These are phyloP conservation scores for Clepsis dumicolana DNA, from an alignment of 2,888 invertebrate species.

Conservation along the genomic window DNA sequence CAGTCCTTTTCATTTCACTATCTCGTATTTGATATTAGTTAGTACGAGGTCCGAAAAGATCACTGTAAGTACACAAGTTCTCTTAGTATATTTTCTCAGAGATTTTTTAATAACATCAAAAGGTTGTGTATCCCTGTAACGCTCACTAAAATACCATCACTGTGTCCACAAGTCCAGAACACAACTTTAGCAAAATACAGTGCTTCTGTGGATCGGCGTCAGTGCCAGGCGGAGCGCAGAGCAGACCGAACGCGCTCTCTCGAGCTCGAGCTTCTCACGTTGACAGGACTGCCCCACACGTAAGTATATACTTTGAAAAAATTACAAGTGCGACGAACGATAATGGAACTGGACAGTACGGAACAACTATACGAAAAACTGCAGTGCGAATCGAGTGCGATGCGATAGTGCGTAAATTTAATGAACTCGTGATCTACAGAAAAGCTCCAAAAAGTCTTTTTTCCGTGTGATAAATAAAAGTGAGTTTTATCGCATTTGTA, in stretches of 20 bases:
- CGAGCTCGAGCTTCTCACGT: conserved; percentile 18
- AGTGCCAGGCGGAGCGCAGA: conserved; percentile 57
- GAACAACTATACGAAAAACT: conserved; percentile 1
- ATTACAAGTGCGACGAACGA: background rate
- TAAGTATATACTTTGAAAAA: conserved; percentile 27
- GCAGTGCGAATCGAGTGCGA: conserved; percentile 41
- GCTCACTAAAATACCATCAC: conserved; percentile 57
- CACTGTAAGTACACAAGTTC: no score
- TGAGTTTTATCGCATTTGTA: background rate
- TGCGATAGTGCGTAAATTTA: conserved; percentile 25
- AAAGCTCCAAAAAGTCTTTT: background rate
- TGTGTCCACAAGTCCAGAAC: conserved; percentile 49
- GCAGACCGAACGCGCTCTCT: conserved; percentile 51
- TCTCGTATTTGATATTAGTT: no score
- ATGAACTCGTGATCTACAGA: background rate
- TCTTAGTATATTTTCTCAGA: background rate
- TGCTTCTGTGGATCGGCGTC: conserved; percentile 47
- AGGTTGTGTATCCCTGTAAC: conserved; percentile 55
- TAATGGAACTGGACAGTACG: background rate
- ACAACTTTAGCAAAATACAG: conserved; percentile 61
- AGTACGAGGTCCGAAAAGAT: no score
- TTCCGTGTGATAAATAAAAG: background rate
- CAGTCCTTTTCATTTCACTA: no score
- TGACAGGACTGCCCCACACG: conserved; percentile 37
- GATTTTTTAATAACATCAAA: conserved; percentile 12